Evolutionary conservation across 2,113 vertebrate species (phyloP).

Genomic region (Lates calcarifer): DNA sequence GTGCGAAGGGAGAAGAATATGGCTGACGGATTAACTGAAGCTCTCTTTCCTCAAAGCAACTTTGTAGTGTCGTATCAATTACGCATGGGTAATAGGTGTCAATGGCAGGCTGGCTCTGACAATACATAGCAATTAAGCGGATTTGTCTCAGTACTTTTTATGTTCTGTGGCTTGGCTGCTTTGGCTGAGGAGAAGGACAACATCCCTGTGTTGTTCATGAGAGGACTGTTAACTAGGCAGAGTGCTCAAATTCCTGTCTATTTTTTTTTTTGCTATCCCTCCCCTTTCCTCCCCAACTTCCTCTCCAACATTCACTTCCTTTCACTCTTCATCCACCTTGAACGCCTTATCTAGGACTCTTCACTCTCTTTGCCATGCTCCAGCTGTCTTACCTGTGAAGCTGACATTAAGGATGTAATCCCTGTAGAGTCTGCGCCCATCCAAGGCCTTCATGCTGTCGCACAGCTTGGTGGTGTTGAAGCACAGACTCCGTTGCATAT

Average conservation of each 20-base stretch:
- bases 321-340: slow-evolving; percentile 43
- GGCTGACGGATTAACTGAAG: slow-evolving; percentile 72
- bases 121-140: slow-evolving; percentile 78
- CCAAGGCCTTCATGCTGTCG: slow-evolving; percentile 94
- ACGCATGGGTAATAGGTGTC: slow-evolving; percentile 79
- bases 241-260: slow-evolving; percentile 23
- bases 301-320: slow-evolving; percentile 27
- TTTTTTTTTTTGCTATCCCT: slow-evolving; percentile 30
- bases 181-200: slow-evolving; percentile 63
- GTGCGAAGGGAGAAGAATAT: slow-evolving; percentile 71
- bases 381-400: slow-evolving; percentile 91
- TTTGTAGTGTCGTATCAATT: slow-evolving; percentile 78
- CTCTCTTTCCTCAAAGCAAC: slow-evolving; percentile 78
- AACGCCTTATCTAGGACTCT: slow-evolving; percentile 42
- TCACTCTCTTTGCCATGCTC: slow-evolving; percentile 2
- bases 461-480: slow-evolving; percentile 95
- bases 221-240: slow-evolving; percentile 59
- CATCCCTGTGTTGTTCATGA: slow-evolving; percentile 59
- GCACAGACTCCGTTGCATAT: slow-evolving; percentile 95
- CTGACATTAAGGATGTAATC: slow-evolving; percentile 97
- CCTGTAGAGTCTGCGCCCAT: slow-evolving; percentile 94
- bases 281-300: background rate
- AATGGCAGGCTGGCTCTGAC: slow-evolving; percentile 72
- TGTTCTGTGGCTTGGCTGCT: slow-evolving; percentile 51
- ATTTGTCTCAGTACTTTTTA: slow-evolving; percentile 73